Evolutionary conservation across 2,797 vertebrate species (phyloP), one percentile per base, ranked within the genome.

Genomic region (Notolabrus celidotus): DNA sequence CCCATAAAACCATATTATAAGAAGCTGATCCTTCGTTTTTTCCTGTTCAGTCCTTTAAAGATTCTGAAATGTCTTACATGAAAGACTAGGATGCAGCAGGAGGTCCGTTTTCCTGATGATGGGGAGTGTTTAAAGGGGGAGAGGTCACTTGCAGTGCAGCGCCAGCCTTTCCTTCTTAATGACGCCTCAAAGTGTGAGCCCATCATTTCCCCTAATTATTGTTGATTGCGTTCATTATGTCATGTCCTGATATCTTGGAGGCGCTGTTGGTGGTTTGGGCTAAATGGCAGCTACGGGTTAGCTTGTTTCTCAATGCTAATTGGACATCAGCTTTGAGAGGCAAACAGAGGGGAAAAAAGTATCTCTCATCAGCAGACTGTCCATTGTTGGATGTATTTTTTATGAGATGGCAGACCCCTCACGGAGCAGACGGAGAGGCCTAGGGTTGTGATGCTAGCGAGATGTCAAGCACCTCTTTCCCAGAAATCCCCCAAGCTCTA

Each of bases 161-260:
- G 70, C 36, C 80, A 79, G 84, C 83, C 79, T 86, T 83, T 83
- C 83, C 82, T 77, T 72, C 86, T 76, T 92, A 91, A 93, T 90
- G 86, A 92, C 70, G 58, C 83, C 85, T 90, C 87, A 90, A 87
- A 90, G 84, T 88, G 87, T 91, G 88, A 89, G 86, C 81, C 83
- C 84, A 90, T 92, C 86, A 89, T 92, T 92, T 85, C 79, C 84
- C 87, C 90, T 94, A 94, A 94, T 94, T 94, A 93, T 91, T 92
- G 89, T 90, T 93, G 93, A 94, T 93, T 94, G 89, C 87, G 67
- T 92, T 89, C 92, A 93, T 94, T 92, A 93, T 88, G 84, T 86
- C 89, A 76, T 74, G 83, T 91, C 88, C 86, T 75, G 69, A 84
- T 78, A 83, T 93, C 88, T 82, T 62, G 71, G 51, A 74, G 84